phyloP scores from a whole-genome alignment of 2,113 vertebrate genomes.

The Lamprotornis superbus region DNA sequence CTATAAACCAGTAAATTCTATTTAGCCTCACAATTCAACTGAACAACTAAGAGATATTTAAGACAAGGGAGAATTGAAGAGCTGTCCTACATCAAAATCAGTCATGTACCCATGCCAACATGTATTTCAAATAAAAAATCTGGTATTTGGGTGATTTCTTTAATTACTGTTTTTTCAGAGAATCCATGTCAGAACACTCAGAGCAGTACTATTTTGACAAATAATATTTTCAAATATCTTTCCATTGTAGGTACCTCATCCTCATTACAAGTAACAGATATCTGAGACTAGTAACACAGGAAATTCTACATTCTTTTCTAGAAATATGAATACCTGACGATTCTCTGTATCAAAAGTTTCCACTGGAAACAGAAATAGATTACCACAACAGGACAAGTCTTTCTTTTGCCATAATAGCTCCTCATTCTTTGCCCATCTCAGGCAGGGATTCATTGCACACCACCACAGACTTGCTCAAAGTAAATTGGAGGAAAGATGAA shows the following conservation, averaged over 20 bases:
- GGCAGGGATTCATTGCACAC: not conserved
- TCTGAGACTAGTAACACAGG: not conserved
- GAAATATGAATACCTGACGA: not conserved
- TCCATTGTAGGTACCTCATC: not conserved
- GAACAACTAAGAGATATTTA: not conserved
- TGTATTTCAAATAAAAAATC: not conserved
- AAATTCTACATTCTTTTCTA: not conserved
- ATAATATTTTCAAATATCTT: slow-evolving; percentile 41
- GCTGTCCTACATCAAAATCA: not conserved
- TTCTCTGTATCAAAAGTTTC: not conserved
- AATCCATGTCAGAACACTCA: not conserved
- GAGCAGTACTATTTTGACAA: slow-evolving; percentile 23
- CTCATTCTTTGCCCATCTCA: not conserved
- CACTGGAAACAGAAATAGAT: not conserved
- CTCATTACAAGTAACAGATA: not conserved
- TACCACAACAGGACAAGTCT: not conserved
- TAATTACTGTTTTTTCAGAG: not conserved
- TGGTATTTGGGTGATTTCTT: not conserved
- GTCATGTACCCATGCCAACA: not conserved
- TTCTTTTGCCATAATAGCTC: not conserved
- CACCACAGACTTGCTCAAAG: not conserved
- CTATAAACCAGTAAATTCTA: not conserved
- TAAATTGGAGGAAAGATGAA: not conserved
- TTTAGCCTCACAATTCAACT: not conserved
- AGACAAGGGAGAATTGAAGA: not conserved